Percentiles rank a stretch among this genome's conserved stretches.
Evolutionary conservation across 2,888 invertebrate species (phyloP).

Genomic region (Drosophila colorata): DNA sequence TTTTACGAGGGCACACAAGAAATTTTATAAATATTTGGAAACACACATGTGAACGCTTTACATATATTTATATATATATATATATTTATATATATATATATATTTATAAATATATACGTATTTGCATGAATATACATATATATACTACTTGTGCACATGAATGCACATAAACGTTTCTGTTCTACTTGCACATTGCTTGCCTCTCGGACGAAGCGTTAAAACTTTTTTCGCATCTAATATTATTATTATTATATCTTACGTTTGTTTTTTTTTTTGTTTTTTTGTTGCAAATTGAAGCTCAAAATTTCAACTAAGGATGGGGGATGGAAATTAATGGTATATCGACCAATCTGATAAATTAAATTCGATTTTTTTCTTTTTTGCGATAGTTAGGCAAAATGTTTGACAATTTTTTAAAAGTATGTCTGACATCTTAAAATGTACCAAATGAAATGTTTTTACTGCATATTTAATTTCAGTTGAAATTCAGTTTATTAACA

Average conservation of each 20-base stretch:
- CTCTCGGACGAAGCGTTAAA: not conserved
- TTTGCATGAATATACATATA: slow-evolving; percentile 6
- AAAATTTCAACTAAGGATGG: slow-evolving; percentile 52
- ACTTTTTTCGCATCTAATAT: not conserved
- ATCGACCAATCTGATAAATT: slow-evolving; percentile 43
- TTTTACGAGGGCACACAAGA: not conserved
- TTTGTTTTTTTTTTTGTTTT: slow-evolving; percentile 23
- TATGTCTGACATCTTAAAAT: slow-evolving; percentile 25
- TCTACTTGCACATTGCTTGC: slow-evolving; percentile 15
- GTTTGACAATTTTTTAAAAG: slow-evolving; percentile 47
- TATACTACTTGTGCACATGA: slow-evolving; percentile 29
- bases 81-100: slow-evolving; percentile 1
- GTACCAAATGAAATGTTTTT: slow-evolving; percentile 4
- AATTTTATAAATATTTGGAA: slow-evolving; percentile 4
- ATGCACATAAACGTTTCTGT: slow-evolving; percentile 37
- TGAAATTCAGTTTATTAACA: not conserved
- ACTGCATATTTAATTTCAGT: not conserved
- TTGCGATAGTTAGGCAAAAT: slow-evolving; percentile 33
- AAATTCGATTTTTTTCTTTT: slow-evolving; percentile 31
- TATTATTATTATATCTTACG: slow-evolving; percentile 36
- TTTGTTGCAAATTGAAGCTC: slow-evolving; percentile 60
- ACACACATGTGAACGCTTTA: slow-evolving; percentile 2
- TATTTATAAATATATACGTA: slow-evolving; percentile 12
- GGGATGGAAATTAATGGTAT: slow-evolving; percentile 19
- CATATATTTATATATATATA: slow-evolving; percentile 6